These are phyloP conservation scores for Sebastes cheni DNA, from an alignment of 2,797 vertebrate genomes.

Conservation along the genomic window DNA sequence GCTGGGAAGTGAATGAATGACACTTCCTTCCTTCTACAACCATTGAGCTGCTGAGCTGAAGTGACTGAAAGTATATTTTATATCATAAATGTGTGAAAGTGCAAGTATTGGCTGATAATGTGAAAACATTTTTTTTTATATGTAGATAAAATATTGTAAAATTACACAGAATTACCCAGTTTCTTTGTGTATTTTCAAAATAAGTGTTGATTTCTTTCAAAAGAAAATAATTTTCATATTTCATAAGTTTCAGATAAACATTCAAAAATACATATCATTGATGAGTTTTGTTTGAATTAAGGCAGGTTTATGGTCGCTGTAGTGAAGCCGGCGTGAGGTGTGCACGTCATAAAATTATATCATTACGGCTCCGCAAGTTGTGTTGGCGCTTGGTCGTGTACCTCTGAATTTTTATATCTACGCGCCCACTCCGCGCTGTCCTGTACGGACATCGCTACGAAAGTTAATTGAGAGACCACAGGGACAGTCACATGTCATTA, in stretches of 20 bases:
- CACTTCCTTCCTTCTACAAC: not conserved
- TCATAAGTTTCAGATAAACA: not conserved
- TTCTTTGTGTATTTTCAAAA: not conserved
- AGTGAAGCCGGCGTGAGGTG: too few relatives aligned
- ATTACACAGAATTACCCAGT: not conserved
- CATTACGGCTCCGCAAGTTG: too few relatives aligned
- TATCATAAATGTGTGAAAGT: not conserved
- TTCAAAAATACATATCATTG: not conserved
- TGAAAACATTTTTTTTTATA: not conserved
- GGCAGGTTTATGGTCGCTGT: too few relatives aligned
- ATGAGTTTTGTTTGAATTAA: not conserved
- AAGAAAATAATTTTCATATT: not conserved
- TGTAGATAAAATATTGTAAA: not conserved
- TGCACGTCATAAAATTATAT: accelerated
- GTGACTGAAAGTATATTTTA: not conserved
- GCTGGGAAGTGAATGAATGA: not conserved
- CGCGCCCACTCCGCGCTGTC: accelerated
- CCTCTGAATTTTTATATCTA: too few relatives aligned
- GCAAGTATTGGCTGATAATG: not conserved
- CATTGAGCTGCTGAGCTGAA: not conserved
- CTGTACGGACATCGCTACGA: accelerated
- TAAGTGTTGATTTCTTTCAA: not conserved
- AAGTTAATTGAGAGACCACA: too few relatives aligned
- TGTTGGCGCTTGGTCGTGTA: too few relatives aligned
- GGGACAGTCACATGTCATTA: too few relatives aligned